Conservation (phyloP, 2,888 invertebrate species). For the Clusia tigrina region DNA sequence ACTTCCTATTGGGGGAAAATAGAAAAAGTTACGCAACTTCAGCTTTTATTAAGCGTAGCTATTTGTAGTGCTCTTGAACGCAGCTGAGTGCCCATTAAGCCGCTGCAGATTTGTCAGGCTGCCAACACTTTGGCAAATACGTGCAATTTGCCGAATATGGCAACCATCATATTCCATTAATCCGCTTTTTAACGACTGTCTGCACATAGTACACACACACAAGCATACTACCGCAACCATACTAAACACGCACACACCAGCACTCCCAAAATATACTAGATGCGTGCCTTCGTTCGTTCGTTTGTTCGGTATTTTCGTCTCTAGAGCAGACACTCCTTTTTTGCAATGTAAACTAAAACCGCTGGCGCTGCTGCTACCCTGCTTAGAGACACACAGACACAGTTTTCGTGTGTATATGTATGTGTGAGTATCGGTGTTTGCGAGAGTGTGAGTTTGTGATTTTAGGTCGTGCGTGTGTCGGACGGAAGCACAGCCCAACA, state of each 20-base stretch:
- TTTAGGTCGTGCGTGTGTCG: conserved; percentile 54
- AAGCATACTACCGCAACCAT: conserved; percentile 23
- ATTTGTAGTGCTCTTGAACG: too few relatives aligned
- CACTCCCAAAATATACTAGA: conserved; percentile 16
- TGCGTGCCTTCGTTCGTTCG: conserved; percentile 15
- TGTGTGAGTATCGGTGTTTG: conserved; percentile 24
- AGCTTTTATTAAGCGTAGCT: too few relatives aligned
- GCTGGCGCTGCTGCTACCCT: conserved; percentile 12
- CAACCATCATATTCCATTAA: conserved; percentile 15
- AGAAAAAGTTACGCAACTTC: too few relatives aligned
- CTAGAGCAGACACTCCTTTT: conserved; percentile 54
- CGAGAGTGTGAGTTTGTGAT: conserved; percentile 33
- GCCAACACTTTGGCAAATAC: too few relatives aligned
- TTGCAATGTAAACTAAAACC: too few relatives aligned
- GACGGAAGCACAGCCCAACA: too few relatives aligned
- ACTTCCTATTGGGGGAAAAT: too few relatives aligned
- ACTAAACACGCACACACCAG: neutral
- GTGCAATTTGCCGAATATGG: neutral
- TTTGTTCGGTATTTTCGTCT: conserved; percentile 34
- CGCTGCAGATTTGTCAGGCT: too few relatives aligned
- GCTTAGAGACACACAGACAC: conserved; percentile 14
- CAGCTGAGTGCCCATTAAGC: too few relatives aligned
- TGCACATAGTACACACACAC: conserved; percentile 18
- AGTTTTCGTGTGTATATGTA: neutral
- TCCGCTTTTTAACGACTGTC: conserved; percentile 28